These are phyloP conservation scores for Aurelia aurita complex sp. Pacific DNA, from an alignment of 30 jellyfish, hydroid and myxozoan species.

Conservation along the genomic window DNA sequence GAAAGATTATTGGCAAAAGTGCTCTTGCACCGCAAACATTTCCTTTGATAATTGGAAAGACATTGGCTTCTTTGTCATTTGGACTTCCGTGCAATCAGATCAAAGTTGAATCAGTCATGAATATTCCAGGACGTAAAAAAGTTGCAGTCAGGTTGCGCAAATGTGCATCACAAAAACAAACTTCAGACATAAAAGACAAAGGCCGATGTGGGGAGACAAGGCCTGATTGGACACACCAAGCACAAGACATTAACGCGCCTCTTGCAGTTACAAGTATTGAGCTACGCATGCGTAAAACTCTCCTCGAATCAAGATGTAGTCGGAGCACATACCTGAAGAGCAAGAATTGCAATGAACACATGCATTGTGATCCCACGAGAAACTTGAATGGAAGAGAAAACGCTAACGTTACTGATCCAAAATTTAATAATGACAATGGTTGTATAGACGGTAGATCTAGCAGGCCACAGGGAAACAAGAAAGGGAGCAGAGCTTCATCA, in stretches of 20 bases:
- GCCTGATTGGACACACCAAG: not conserved
- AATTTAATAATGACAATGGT: not conserved
- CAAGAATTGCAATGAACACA: not conserved
- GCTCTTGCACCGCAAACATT: slow-evolving; percentile 14
- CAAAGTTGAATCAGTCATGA: slow-evolving; percentile 37
- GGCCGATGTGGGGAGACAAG: not conserved
- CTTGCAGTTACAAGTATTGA: slow-evolving; percentile 52
- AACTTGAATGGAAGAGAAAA: not conserved
- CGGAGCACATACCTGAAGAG: not conserved
- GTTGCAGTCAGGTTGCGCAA: slow-evolving; percentile 21
- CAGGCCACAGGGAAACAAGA: not conserved
- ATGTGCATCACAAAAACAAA: too few relatives aligned
- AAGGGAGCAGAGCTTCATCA: not conserved
- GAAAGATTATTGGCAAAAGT: not conserved
- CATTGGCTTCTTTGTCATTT: slow-evolving; percentile 39
- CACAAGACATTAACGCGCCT: not conserved
- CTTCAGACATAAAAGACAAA: too few relatives aligned
- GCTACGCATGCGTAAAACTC: slow-evolving; percentile 40
- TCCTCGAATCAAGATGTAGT: not conserved
- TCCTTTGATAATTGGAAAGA: slow-evolving; percentile 24
- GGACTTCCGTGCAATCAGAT: slow-evolving; percentile 30
- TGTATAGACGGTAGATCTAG: too few relatives aligned
- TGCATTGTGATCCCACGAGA: too few relatives aligned
- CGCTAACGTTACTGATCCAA: not conserved
- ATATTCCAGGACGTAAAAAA: slow-evolving; percentile 30